phyloP scores from a whole-genome alignment of 2,797 vertebrate species.

The Pterois miles region DNA sequence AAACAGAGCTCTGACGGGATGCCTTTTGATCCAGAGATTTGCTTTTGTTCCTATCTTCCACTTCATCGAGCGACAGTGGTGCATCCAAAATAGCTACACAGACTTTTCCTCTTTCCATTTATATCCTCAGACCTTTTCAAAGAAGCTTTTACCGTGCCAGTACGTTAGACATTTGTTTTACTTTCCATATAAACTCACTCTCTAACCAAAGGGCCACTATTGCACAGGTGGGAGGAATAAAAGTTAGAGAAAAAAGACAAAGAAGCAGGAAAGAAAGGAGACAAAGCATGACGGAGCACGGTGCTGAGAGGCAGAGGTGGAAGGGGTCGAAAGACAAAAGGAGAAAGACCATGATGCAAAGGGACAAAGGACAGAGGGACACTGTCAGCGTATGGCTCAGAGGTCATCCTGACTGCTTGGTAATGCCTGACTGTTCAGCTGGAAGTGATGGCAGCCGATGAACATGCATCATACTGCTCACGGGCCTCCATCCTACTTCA shows the following conservation, averaged over 20 bases:
- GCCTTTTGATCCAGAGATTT: constrained; percentile 34
- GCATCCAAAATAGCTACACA: constrained; percentile 50
- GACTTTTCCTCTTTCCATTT: constrained; percentile 44
- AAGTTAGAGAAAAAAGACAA: constrained; percentile 23
- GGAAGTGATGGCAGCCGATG: constrained; percentile 59
- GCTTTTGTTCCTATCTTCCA: constrained; percentile 51
- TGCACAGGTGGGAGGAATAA: constrained; percentile 4
- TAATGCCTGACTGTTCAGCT: constrained; percentile 72
- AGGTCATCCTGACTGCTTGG: constrained; percentile 58
- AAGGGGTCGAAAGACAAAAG: constrained; percentile 18
- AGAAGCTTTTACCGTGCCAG: constrained; percentile 32
- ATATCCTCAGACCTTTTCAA: constrained; percentile 37
- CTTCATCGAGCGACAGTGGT: constrained; percentile 15
- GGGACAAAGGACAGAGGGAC: constrained; percentile 75
- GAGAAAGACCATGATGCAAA: constrained; percentile 56
- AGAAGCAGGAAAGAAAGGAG: constrained; percentile 23
- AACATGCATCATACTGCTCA: constrained; percentile 71
- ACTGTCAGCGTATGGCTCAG: constrained; percentile 62
- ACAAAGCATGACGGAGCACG: constrained; percentile 37
- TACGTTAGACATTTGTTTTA: constrained; percentile 18
- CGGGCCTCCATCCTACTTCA: constrained; percentile 41
- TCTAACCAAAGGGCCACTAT: not conserved
- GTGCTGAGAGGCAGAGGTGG: constrained; percentile 28
- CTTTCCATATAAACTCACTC: constrained; percentile 23
- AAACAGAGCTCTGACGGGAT: constrained; percentile 27